Conservation (phyloP, 2,797 vertebrate species). For the Gymnothorax javanicus region DNA sequence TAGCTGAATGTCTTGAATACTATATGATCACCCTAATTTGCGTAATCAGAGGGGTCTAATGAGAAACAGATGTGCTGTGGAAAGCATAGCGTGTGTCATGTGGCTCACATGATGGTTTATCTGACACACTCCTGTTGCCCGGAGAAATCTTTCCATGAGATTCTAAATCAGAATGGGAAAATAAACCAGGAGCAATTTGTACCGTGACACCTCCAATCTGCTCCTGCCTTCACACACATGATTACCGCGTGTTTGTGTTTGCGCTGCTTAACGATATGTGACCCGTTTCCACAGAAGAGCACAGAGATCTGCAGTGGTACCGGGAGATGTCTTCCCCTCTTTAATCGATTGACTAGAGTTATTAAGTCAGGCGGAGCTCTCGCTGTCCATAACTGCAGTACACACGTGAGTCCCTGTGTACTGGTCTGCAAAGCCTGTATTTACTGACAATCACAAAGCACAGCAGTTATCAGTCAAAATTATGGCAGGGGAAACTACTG, state of each 20-base stretch:
- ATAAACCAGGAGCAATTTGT: not conserved
- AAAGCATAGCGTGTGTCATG: not conserved
- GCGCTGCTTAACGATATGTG: not conserved
- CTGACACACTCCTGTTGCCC: not conserved
- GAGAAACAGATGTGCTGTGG: not conserved
- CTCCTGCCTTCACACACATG: not conserved
- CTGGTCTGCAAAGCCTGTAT: not conserved
- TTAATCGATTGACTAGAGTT: not conserved
- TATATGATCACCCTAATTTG: not conserved
- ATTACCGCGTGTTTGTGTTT: not conserved
- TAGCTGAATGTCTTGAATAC: not conserved
- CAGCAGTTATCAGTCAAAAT: not conserved
- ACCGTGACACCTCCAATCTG: not conserved
- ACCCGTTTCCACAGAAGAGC: not conserved
- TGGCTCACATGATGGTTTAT: not conserved
- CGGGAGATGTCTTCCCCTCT: not conserved
- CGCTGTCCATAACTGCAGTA: not conserved
- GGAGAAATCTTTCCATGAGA: not conserved
- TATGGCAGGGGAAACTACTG: not conserved
- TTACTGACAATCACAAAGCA: not conserved
- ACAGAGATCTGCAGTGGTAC: not conserved
- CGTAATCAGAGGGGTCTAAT: not conserved
- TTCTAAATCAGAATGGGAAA: not conserved
- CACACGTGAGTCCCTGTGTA: not conserved
- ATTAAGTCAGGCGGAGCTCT: not conserved